Conservation (phyloP, 2,797 vertebrate genomes). For the Artibeus jamaicensis region DNA sequence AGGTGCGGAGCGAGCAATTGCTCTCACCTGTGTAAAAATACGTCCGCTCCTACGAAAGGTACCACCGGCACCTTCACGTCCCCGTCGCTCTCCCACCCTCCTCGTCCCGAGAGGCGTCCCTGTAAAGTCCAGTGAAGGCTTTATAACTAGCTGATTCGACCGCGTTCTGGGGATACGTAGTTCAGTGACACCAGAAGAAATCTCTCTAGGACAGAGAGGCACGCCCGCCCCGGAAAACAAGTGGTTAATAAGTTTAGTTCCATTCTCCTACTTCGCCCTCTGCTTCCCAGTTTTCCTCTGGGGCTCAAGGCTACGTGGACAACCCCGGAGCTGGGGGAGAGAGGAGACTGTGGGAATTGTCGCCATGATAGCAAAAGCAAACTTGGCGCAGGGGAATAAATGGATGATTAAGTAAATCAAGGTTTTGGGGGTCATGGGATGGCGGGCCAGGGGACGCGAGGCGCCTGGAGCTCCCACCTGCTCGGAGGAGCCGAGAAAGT, state of each 20-base stretch:
- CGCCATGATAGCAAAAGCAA: not conserved
- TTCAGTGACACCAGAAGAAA: not conserved
- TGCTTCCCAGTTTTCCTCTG: not conserved
- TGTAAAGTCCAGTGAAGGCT: not conserved
- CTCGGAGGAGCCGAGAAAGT: not conserved
- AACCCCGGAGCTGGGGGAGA: not conserved
- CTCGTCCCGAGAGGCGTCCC: not conserved
- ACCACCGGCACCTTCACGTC: not conserved
- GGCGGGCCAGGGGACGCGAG: not conserved
- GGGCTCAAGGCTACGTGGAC: not conserved
- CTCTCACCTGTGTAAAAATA: not conserved
- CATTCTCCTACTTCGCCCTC: not conserved
- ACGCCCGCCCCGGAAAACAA: not conserved
- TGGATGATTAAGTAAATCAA: not conserved
- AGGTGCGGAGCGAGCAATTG: not conserved
- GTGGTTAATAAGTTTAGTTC: slow-evolving; percentile 8
- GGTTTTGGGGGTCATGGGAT: not conserved
- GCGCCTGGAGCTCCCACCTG: slow-evolving; percentile 15
- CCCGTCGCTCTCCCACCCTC: not conserved
- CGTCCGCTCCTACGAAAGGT: not conserved
- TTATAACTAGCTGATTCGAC: not conserved
- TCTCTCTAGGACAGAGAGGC: not conserved
- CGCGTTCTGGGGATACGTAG: not conserved
- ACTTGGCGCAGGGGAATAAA: not conserved
- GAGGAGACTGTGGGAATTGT: not conserved